Evolutionary conservation across 2,113 vertebrate species (phyloP).

Genomic region (Spea multiplicata): DNA sequence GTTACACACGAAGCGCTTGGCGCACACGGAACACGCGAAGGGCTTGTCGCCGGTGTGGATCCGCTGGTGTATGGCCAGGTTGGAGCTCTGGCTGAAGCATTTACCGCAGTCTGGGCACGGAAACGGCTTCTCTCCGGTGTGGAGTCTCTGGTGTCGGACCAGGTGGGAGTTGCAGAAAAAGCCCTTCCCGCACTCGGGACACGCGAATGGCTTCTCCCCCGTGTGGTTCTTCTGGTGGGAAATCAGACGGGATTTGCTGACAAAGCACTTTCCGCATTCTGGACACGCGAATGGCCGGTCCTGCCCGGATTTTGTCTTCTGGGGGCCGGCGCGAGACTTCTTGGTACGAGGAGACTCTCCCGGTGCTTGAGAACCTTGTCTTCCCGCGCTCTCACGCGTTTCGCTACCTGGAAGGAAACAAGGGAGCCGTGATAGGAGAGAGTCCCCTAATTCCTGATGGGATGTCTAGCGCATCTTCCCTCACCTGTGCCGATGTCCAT

Average conservation of each 20-base stretch:
- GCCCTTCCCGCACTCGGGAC: conserved; percentile 50
- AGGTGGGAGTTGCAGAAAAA: conserved; percentile 54
- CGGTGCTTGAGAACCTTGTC: neutral
- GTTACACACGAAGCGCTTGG: conserved; percentile 39
- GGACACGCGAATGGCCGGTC: conserved; percentile 14
- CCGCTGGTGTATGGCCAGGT: conserved; percentile 51
- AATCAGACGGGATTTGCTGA: neutral
- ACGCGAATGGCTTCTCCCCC: no score
- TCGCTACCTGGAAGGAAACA: neutral
- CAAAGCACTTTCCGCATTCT: conserved; percentile 59
- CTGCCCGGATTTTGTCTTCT: neutral
- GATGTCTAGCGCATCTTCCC: neutral
- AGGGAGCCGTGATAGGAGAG: neutral
- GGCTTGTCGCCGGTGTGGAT: conserved; percentile 18
- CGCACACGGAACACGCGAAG: conserved; percentile 5
- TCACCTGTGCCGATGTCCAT: neutral
- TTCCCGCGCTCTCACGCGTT: neutral
- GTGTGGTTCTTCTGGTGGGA: conserved; percentile 56
- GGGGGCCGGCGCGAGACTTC: neutral
- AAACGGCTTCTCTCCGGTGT: conserved; percentile 53
- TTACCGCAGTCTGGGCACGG: conserved; percentile 59
- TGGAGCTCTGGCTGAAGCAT: conserved; percentile 54
- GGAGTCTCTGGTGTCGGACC: conserved; percentile 50
- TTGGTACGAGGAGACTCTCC: neutral
- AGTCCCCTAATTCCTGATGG: no score